These are phyloP conservation scores for Platycheirus albimanus DNA, from an alignment of 2,888 invertebrate genomes.

Conservation along the genomic window DNA sequence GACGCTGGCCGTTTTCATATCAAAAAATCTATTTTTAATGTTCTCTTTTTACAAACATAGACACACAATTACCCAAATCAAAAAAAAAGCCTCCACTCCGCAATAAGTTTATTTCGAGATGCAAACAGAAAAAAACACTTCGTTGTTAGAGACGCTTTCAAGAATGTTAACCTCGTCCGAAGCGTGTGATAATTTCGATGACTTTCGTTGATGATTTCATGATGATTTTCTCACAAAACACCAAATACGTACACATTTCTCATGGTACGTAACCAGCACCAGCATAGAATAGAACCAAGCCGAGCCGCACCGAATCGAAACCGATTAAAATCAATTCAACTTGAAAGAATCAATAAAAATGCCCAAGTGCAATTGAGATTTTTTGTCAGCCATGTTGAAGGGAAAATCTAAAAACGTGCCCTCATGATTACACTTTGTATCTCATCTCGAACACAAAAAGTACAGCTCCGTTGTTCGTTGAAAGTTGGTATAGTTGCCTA, in stretches of 20 bases:
- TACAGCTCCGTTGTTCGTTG: slow-evolving; percentile 16
- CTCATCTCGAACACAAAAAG: slow-evolving; percentile 10
- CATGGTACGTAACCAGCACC: too few relatives aligned
- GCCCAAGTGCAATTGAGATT: background rate
- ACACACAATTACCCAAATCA: background rate
- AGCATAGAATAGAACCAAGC: too few relatives aligned
- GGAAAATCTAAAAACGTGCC: background rate
- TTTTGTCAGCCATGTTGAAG: background rate
- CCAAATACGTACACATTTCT: slow-evolving; percentile 5
- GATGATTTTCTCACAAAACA: slow-evolving; percentile 2
- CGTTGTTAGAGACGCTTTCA: too few relatives aligned
- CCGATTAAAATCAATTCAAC: background rate
- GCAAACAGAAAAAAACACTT: too few relatives aligned
- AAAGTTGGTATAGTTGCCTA: too few relatives aligned
- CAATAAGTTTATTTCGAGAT: too few relatives aligned
- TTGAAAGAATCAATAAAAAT: background rate
- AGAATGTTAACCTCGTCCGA: background rate
- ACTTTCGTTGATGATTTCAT: slow-evolving; percentile 2
- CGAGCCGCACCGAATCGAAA: too few relatives aligned
- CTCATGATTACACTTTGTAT: slow-evolving; percentile 13
- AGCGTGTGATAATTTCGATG: background rate
- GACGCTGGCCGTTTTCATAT: background rate
- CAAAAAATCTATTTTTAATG: slow-evolving; percentile 9
- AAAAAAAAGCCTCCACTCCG: background rate
- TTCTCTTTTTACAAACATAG: background rate